Conservation (phyloP, 2,888 invertebrate species). For the Nomada lathburiana region DNA sequence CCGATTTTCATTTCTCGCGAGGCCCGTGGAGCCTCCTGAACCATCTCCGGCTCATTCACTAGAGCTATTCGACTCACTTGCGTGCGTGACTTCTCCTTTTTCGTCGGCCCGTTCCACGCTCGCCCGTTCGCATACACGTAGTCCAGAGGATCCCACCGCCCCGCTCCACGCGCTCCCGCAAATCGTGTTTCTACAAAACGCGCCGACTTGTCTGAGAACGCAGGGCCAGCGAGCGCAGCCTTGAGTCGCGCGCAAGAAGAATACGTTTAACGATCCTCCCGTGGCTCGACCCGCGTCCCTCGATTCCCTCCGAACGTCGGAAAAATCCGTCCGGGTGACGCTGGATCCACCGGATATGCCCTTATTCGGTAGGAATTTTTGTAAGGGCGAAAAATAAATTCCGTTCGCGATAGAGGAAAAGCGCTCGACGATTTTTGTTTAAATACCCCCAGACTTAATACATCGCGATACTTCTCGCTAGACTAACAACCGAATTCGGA, state of each 20-base stretch:
- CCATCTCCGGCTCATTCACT: slow-evolving; percentile 47
- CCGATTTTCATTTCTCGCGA: slow-evolving; percentile 70
- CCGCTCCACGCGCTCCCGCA: neutral
- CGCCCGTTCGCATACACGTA: neutral
- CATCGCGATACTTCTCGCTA: neutral
- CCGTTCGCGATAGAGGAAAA: neutral
- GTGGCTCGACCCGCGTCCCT: neutral
- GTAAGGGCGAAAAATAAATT: neutral
- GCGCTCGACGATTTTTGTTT: too few species aligned
- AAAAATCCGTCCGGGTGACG: neutral
- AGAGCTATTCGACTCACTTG: slow-evolving; percentile 43
- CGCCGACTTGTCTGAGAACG: slow-evolving; percentile 41
- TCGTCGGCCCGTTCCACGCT: slow-evolving; percentile 15
- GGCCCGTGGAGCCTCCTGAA: neutral
- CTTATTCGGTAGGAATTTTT: neutral
- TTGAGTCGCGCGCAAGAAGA: slow-evolving; percentile 43
- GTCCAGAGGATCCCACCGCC: neutral
- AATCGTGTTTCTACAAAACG: slow-evolving; percentile 41
- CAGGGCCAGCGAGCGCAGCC: slow-evolving; percentile 22
- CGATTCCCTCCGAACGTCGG: neutral
- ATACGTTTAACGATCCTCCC: slow-evolving; percentile 14
- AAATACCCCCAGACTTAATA: too few species aligned
- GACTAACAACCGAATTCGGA: too few species aligned
- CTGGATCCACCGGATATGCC: neutral
- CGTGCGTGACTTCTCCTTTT: slow-evolving; percentile 58